Conservation (phyloP, 1,140 invertebrate species). For the Ceratosolen solmsi region DNA sequence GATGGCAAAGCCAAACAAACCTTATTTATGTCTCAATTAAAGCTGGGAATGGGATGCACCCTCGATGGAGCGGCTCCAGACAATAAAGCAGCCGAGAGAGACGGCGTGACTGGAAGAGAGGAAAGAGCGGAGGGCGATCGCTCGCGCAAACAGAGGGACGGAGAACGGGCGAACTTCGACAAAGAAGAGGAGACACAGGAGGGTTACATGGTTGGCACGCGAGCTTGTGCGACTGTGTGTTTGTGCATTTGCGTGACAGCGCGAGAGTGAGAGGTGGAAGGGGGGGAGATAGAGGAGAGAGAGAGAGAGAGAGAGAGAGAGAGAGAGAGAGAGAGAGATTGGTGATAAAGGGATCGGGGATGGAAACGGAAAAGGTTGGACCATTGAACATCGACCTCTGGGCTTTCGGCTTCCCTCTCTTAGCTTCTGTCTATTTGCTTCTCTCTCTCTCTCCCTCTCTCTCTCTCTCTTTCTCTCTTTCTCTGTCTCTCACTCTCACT, state of each 20-base stretch:
- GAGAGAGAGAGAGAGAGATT: slow-evolving; percentile 52
- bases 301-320: slow-evolving; percentile 50
- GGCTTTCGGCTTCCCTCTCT: slow-evolving; percentile 56
- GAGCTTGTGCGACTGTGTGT: background rate
- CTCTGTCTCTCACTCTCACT: background rate
- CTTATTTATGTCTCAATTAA: slow-evolving; percentile 76
- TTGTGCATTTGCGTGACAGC: slow-evolving; percentile 38
- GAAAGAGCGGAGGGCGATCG: slow-evolving; percentile 34
- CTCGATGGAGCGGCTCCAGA: slow-evolving; percentile 72
- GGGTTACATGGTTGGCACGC: slow-evolving; percentile 43
- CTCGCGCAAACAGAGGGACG: slow-evolving; percentile 45
- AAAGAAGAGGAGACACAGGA: slow-evolving; percentile 41
- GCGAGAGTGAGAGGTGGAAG: slow-evolving; percentile 50
- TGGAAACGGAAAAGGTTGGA: slow-evolving; percentile 68
- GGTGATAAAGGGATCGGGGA: slow-evolving; percentile 60
- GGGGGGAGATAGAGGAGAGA: slow-evolving; percentile 53
- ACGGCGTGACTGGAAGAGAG: slow-evolving; percentile 51
- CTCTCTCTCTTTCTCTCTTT: slow-evolving; percentile 37
- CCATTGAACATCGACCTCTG: slow-evolving; percentile 73
- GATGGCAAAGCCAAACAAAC: slow-evolving; percentile 74
- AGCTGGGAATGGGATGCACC: slow-evolving; percentile 70
- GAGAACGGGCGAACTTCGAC: slow-evolving; percentile 48
- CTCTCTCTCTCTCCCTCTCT: slow-evolving; percentile 38
- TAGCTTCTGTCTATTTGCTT: background rate
- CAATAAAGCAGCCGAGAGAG: slow-evolving; percentile 71